Base-by-base conservation (phyloP, 64 coral and sea anemone species). In the Stylophora pistillata region DNA sequence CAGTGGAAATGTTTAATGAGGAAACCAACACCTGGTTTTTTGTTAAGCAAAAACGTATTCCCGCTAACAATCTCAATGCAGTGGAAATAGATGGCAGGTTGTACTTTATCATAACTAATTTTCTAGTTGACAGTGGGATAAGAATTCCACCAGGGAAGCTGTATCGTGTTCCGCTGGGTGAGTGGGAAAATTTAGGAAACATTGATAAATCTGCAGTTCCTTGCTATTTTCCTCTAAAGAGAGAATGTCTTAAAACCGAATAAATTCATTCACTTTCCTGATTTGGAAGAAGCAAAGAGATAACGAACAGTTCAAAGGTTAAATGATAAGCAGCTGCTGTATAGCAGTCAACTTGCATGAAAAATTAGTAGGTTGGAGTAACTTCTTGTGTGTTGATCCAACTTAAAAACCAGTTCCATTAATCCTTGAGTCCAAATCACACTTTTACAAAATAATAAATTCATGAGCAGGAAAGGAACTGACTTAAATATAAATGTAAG, bases 11-110 rank as follows among this genome's bases (percentile, higher is more conserved):
- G 9, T 91, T 59, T 20, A 15, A 86, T 41, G 41, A 57, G 30
- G 73, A 86, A 56, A 65, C 16, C 23, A 71, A 78, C 25, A 47
- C 10, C 0, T 91, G 90, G 90, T 58, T 14, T 10, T 13, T 25
- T 78, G 81, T 91, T 4, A 13, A 31, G 18, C 81, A 91, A 77
- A 7, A 30, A 5, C 90, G 69, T 18, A 91, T 91, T 70, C 90
- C 90, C 31, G 47, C 72, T 30, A 91, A 86, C 17, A 78, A 37
- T 18, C 81, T 78, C 60, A 69, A 69, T 15, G 79, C 79, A 12
- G 81, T 91, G 4, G 78, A 91, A 85, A 74, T 82, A 7, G 53
- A 52, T 10, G 78, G 73, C 3, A 78, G 56, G 56, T 73, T 86
- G 5, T 86, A 86, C 47, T 91, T 91, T 66, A 71, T 91, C 62